Base-by-base conservation (phyloP, 2,113 vertebrate species). In the Gila orcuttii region DNA sequence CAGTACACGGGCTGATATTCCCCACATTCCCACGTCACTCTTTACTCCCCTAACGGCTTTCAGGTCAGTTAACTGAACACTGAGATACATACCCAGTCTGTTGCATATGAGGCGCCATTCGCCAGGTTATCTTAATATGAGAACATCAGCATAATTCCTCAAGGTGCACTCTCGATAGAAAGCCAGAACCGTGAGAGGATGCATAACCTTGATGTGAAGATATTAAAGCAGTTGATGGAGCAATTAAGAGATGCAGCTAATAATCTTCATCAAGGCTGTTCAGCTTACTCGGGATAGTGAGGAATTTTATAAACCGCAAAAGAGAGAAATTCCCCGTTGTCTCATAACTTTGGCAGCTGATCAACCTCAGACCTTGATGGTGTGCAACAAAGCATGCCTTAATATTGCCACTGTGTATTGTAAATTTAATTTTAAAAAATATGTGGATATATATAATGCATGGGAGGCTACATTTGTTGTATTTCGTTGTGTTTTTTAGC, bases 251-350 rank as follows among this genome's bases (percentile, higher is more conserved):
- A 88, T 89, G 87, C 89, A 77, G 91, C 90, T 93, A 94, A 94
- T 92, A 93, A 91, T 87, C 87, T 90, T 91, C 90, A 91, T 90
- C 87, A 92, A 92, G 82, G 88, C 86, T 90, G 90, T 91, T 89
- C 92, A 89, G 90, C 90, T 88, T 89, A 87, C 91, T 90, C 90
- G 88, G 86, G 90, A 92, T 92, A 89, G 88, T 66, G 13, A 73
- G 47, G 12, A 39, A 42, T 73, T 13, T 59, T 92, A 42, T 85
- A 88, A 89, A 88, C 85, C 88, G 91, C 87, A 86, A 87, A 91
- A 90, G 82, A 90, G 74, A 88, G 74, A 88, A 33, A 74, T 86
- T 25, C 66, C 50, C 66, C 23, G 6, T 11, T 42, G 77, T 79
- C 19, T 79, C 36, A 36, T 85, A 88, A 64, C 55, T 47, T 42